Percentiles rank a stretch among this genome's conserved stretches.
These are phyloP conservation scores for Drosophila pandora DNA, from an alignment of 1,140 invertebrate genomes.

Conservation along the genomic window DNA sequence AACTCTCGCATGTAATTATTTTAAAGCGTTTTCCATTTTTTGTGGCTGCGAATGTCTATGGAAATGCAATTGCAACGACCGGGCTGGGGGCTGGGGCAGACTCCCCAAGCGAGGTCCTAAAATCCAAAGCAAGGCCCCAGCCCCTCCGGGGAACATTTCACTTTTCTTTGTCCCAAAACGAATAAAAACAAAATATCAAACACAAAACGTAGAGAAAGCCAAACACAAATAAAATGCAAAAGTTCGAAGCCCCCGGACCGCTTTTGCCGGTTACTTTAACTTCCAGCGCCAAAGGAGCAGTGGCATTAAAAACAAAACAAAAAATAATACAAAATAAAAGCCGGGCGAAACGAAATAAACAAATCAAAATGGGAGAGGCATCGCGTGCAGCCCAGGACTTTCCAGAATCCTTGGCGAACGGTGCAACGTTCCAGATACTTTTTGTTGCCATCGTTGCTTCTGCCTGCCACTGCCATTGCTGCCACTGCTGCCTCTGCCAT, in stretches of 20 bases:
- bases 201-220: conserved; percentile 1
- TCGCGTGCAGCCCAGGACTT: conserved; percentile 53
- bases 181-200: conserved; percentile 35
- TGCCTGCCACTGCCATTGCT: conserved; percentile 19
- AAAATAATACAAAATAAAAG: conserved; percentile 35
- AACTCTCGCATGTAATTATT: conserved; percentile 61
- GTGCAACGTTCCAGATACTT: conserved; percentile 73
- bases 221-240: conserved; percentile 62
- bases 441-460: conserved; percentile 24
- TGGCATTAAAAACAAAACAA: background rate
- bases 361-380: conserved; percentile 40
- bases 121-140: conserved; percentile 34
- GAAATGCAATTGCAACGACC: conserved; percentile 55
- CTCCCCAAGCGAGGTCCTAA: conserved; percentile 30
- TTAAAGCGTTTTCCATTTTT: conserved; percentile 46
- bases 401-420: conserved; percentile 32
- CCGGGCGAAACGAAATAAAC: conserved; percentile 54
- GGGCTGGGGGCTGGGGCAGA: background rate
- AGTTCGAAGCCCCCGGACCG: conserved; percentile 69
- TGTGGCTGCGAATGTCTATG: conserved; percentile 36
- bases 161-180: conserved; percentile 71
- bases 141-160: conserved; percentile 58
- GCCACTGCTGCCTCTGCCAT: conserved; percentile 25
- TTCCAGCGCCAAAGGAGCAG: conserved; percentile 25
- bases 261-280: conserved; percentile 65